Base-by-base conservation (phyloP, 2,113 vertebrate genomes). In the Sprattus sprattus region DNA sequence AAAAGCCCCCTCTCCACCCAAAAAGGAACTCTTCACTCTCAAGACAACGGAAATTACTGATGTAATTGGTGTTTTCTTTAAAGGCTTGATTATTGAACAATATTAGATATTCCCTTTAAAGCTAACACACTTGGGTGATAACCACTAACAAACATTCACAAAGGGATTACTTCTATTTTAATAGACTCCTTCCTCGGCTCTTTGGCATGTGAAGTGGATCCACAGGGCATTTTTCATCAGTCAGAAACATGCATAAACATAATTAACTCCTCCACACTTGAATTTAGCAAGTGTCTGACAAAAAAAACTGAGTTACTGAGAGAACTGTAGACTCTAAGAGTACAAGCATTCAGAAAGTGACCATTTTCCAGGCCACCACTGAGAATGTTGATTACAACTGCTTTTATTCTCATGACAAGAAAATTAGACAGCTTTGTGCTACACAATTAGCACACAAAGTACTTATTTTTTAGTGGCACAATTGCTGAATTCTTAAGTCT, bases 201-300 rank as follows among this genome's bases (percentile, higher is more conserved):
- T 86, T 88, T 49, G 57, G 86, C 86, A 89, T 89, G 84, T 88
- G 82, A 86, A 84, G 22, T 82, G 44, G 84, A 81, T 85, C 89
- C 86, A 83, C 67, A 71, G 87, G 86, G 83, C 81, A 44, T 87
- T 89, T 83, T 84, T 82, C 81, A 87, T 81, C 47, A 88, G 82
- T 81, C 86, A 85, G 81, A 89, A 75, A 86, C 82, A 71, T 84
- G 86, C 86, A 85, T 52, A 86, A 89, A 86, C 85, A 87, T 89
- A 85, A 87, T 87, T 84, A 83, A 78, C 54, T 83, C 50, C 85
- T 50, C 18, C 67, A 67, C 87, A 52, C 82, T 84, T 47, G 85
- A 83, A 64, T 83, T 86, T 86, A 87, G n/a, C 82, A 85, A 85
- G 75, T 81, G 57, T n/a, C 82, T 88, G 64, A 87, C 60, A 84